Evolutionary conservation across 1,140 invertebrate genomes (phyloP).

Genomic region (Drosophila jambulina): DNA sequence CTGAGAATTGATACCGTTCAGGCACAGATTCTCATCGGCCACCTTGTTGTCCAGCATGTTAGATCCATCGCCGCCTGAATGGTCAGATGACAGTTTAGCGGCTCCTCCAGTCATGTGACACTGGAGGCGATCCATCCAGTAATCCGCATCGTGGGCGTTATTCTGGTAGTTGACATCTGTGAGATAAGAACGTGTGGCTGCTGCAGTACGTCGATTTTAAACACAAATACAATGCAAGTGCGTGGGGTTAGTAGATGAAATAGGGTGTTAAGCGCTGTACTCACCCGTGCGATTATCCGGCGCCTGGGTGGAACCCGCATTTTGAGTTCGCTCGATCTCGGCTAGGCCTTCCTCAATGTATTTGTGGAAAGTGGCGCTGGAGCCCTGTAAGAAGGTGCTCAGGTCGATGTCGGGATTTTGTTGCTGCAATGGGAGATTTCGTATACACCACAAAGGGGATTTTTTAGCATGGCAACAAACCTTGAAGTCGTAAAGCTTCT

Average conservation of each 20-base stretch:
- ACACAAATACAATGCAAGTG: conserved; percentile 34
- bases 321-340: conserved; percentile 88
- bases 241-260: conserved; percentile 40
- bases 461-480: conserved; percentile 51
- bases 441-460: background rate
- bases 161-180: conserved; percentile 80
- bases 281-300: conserved; percentile 69
- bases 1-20: conserved; percentile 78
- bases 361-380: conserved; percentile 96
- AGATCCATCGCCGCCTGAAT: conserved; percentile 58
- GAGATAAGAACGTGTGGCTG: conserved; percentile 75
- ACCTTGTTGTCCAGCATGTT: conserved; percentile 81
- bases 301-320: conserved; percentile 38
- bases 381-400: conserved; percentile 95
- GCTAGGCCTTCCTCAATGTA: conserved; percentile 95
- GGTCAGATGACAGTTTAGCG: conserved; percentile 52
- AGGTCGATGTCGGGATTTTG: conserved; percentile 96
- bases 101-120: conserved; percentile 53
- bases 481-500: conserved; percentile 94
- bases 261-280: conserved; percentile 3
- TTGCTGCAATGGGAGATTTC: conserved; percentile 86
- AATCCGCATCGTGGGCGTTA: conserved; percentile 69
- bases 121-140: conserved; percentile 82
- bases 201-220: conserved; percentile 50
- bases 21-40: conserved; percentile 81